A percentile compares a stretch with the other conserved stretches of the same genome.
These are phyloP conservation scores for Maniola jurtina DNA, from an alignment of 1,140 invertebrate species.

Conservation along the genomic window DNA sequence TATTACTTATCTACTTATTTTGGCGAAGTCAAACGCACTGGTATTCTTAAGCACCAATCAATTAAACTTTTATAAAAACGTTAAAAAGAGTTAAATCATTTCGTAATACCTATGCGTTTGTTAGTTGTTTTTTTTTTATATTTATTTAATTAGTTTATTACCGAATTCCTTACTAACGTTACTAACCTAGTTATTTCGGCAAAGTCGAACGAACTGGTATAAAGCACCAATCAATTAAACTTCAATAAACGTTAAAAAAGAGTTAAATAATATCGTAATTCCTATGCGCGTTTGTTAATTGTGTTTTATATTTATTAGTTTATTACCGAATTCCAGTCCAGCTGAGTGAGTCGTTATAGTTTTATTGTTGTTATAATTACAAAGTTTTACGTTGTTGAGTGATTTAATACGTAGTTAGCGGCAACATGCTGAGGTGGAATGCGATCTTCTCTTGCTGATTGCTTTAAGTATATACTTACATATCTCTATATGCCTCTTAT, in stretches of 20 bases:
- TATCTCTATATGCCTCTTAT: too few relatives aligned
- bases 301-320: slow-evolving; percentile 17
- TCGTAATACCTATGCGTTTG: neutral
- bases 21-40: too few relatives aligned
- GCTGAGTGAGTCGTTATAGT: slow-evolving; percentile 15
- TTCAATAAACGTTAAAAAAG: neutral
- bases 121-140: slow-evolving; percentile 6
- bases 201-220: too few relatives aligned
- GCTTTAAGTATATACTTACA: neutral
- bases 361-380: slow-evolving; percentile 22
- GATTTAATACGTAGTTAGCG: slow-evolving; percentile 9
- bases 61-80: neutral
- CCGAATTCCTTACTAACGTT: too few relatives aligned
- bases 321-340: slow-evolving; percentile 21
- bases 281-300: neutral
- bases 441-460: neutral
- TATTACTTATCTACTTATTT: too few relatives aligned
- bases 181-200: too few relatives aligned
- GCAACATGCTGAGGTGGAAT: neutral
- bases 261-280: neutral
- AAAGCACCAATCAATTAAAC: neutral
- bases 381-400: slow-evolving; percentile 10
- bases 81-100: neutral
- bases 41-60: neutral
- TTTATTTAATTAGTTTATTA: slow-evolving; percentile 22